phyloP scores from a whole-genome alignment of 2,888 invertebrate genomes.

The Coenonympha glycerion region DNA sequence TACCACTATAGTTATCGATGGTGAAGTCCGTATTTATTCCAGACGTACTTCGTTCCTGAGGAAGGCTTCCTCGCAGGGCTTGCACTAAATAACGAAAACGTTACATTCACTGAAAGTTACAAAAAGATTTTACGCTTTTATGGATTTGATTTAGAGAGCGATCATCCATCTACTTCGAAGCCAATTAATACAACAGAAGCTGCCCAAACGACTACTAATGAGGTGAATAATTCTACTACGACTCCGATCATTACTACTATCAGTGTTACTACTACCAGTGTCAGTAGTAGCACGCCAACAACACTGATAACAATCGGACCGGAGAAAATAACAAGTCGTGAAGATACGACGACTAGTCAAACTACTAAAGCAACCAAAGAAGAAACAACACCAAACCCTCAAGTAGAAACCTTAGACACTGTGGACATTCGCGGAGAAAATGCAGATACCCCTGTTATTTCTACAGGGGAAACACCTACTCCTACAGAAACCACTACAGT shows the following conservation, averaged over 20 bases:
- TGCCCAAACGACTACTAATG: constrained; percentile 26
- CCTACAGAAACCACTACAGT: constrained; percentile 10
- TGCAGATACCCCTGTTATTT: constrained; percentile 30
- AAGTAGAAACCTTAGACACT: constrained; percentile 50
- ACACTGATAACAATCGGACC: constrained; percentile 18
- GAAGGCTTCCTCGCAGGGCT: constrained; percentile 89
- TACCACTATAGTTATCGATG: background rate
- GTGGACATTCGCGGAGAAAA: constrained; percentile 43
- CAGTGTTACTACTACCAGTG: background rate
- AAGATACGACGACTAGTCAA: constrained; percentile 36
- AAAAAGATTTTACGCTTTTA: constrained; percentile 84
- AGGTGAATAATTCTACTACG: constrained; percentile 24
- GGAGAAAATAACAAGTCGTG: constrained; percentile 34
- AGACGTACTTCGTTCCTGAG: constrained; percentile 89
- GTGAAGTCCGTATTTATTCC: constrained; percentile 35
- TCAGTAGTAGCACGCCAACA: background rate
- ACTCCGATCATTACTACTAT: constrained; percentile 24
- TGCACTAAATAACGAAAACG: constrained; percentile 85
- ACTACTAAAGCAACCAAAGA: constrained; percentile 34
- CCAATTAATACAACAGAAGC: constrained; percentile 34
- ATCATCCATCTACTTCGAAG: constrained; percentile 40
- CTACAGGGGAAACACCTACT: constrained; percentile 2
- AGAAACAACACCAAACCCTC: constrained; percentile 51
- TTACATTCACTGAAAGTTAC: constrained; percentile 83
- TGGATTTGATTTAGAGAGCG: constrained; percentile 83